Conservation (phyloP, 2,113 vertebrate genomes). For the Grallaria varia region DNA sequence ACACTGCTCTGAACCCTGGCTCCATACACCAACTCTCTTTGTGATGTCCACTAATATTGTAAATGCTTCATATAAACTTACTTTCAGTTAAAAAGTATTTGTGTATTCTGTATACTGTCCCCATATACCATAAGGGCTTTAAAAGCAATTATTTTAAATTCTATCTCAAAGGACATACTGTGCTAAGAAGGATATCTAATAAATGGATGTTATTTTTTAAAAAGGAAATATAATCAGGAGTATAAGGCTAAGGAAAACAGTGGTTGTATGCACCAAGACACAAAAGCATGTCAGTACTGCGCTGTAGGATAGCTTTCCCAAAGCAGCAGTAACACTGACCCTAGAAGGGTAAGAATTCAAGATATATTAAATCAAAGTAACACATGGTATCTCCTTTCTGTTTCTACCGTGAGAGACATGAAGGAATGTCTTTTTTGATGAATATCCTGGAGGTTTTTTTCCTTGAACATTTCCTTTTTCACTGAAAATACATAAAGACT, state of each 20-base stretch:
- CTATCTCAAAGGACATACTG: neutral
- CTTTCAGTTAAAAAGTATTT: neutral
- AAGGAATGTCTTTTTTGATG: neutral
- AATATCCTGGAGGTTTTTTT: neutral
- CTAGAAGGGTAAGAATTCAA: conserved; percentile 18
- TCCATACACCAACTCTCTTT: neutral
- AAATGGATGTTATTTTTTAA: neutral
- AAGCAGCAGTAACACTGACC: neutral
- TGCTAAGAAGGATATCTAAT: neutral
- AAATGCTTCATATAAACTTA: neutral
- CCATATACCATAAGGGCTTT: neutral
- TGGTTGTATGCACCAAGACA: neutral
- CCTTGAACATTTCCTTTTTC: neutral
- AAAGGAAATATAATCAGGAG: neutral
- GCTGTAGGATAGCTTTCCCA: neutral
- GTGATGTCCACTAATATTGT: neutral
- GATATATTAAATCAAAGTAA: neutral
- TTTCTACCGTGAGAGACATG: neutral
- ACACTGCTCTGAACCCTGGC: neutral
- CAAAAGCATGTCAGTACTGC: neutral
- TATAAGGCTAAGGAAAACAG: neutral
- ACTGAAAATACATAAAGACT: neutral
- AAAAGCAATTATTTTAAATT: neutral
- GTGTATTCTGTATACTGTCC: neutral
- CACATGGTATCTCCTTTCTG: neutral